phyloP scores from a whole-genome alignment of 2,797 vertebrate genomes.

The Loriculus beryllinus region DNA sequence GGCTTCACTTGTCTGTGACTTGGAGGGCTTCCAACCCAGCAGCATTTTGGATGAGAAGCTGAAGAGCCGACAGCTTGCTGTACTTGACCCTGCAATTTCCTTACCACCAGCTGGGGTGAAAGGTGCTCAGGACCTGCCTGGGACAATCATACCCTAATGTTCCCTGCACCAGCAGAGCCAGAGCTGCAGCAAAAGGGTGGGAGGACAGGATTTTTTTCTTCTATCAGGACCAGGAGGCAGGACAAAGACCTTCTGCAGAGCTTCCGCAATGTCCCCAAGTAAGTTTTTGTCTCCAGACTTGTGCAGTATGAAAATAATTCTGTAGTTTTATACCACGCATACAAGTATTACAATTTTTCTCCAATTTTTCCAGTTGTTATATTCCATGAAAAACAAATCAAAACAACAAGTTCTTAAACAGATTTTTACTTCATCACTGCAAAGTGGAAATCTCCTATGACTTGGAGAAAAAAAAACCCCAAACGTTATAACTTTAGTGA shows the following conservation, averaged over 20 bases:
- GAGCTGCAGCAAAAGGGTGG: neutral
- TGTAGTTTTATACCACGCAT: neutral
- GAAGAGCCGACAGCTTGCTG: neutral
- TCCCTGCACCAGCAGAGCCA: neutral
- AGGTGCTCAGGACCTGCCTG: fast-evolving
- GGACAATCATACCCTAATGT: fast-evolving
- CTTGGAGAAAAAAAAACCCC: neutral
- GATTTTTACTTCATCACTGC: neutral
- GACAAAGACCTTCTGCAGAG: neutral
- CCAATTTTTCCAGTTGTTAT: neutral
- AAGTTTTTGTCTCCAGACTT: neutral
- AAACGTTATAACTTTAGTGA: neutral
- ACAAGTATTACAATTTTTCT: neutral
- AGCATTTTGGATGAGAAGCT: neutral
- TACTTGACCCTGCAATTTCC: neutral
- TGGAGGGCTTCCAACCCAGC: neutral
- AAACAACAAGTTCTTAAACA: neutral
- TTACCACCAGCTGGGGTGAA: neutral
- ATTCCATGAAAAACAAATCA: neutral
- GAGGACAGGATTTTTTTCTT: neutral
- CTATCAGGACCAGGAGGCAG: neutral
- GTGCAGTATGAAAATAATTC: neutral
- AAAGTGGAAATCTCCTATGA: neutral
- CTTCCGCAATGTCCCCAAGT: neutral
- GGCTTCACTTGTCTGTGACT: neutral